These are phyloP conservation scores for Tachycineta bicolor DNA, from an alignment of 2,113 vertebrate genomes.

Conservation along the genomic window DNA sequence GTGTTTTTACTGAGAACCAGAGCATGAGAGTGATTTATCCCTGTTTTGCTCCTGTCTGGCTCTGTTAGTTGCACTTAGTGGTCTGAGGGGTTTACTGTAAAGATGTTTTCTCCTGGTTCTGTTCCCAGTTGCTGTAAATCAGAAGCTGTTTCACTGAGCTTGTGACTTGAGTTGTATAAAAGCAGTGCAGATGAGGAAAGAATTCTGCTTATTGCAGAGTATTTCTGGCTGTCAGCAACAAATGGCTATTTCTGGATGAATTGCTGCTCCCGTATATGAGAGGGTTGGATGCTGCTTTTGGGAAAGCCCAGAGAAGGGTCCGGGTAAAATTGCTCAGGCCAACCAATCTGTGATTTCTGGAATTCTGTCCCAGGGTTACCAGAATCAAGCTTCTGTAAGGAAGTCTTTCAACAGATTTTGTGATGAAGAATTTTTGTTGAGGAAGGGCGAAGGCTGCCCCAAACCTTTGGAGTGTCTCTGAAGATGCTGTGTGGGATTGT, in stretches of 20 bases:
- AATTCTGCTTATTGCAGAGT: neutral
- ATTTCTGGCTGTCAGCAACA: neutral
- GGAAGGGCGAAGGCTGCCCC: neutral
- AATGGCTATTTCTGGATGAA: neutral
- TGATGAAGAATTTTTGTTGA: neutral
- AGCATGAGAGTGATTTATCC: neutral
- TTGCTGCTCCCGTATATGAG: neutral
- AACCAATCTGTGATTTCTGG: neutral
- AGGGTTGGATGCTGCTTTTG: neutral
- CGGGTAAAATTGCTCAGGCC: neutral
- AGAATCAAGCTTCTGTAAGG: neutral
- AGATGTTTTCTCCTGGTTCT: neutral
- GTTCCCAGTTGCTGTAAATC: neutral
- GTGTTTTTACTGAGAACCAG: neutral
- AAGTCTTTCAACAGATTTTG: neutral
- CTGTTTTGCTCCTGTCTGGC: neutral
- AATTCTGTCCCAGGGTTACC: neutral
- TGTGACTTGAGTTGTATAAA: neutral
- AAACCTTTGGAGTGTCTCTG: neutral
- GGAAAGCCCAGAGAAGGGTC: neutral
- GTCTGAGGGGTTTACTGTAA: neutral
- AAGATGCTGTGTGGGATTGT: fast-evolving
- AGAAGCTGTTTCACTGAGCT: neutral
- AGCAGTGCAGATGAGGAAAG: neutral
- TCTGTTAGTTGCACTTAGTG: neutral